Base-by-base conservation (phyloP, 2,888 invertebrate genomes). In the Patella pellucida region DNA sequence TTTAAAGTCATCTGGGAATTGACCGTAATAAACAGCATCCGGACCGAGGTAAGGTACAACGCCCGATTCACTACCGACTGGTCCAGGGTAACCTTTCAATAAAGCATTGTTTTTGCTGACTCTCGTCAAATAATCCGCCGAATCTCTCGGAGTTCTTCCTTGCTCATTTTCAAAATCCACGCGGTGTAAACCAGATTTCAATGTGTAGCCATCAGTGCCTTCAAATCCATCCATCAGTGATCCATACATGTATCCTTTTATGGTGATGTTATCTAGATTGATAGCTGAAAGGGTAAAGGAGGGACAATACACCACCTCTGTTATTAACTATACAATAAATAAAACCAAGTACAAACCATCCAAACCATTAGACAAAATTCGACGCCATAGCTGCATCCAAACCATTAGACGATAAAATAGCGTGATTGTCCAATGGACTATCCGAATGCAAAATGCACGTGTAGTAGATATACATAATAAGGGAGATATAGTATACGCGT, bases 141-240 rank as follows among this genome's bases (percentile, higher is more conserved):
- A 95, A 69, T 92, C 90, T 91, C 95, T 95, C 52, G 94, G 93
- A 74, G 93, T 94, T 80, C 95, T 92, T 68, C 93, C 93, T 85
- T 93, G 93, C 79, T 93, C 92, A 86, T 94, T 93, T 71, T 92
- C 91, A 88, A 95, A 95, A 91, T 95, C 94, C 67, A 95, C 94
- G 87, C 94, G 92, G 87, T 94, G 94, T 76, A 95, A 91, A 80
- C 95, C 95, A 91, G 95, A 95, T 67, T 85, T 85, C 54, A 86
- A 94, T 93, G 93, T 93, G 87, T 93, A 96, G 51, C 96, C 96
- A 68, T 93, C 92, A 77, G 92, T 92, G 96, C 96, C 96, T 89
- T 96, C 96, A 89, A 94, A 95, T 87, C 95, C 95, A 86, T 96
- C 96, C 90, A 96, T 92, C 19, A 96, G 90, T 80, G 94, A 94